Evolutionary conservation across 2,888 invertebrate genomes (phyloP), one percentile per base, ranked within the genome.

Genomic region (Cloeon dipterum): DNA sequence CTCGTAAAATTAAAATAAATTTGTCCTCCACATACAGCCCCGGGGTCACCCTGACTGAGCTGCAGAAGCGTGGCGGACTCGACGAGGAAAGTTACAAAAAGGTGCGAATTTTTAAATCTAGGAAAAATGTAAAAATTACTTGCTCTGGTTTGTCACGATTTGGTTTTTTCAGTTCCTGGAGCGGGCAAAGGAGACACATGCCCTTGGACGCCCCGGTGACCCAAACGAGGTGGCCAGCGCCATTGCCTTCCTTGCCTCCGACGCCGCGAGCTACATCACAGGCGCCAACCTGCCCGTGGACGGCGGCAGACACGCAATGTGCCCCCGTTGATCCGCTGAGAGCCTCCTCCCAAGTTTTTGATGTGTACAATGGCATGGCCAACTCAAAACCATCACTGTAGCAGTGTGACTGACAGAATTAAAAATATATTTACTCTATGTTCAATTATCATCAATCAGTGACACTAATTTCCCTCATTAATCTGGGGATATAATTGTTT

Each of bases 241-340:
- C 11, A 65, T 70, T 37, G 59, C 61, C 5, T 70, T 67, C 47
- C 50, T 70, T 32, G 66, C 67, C 3, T 61, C 62, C 2, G 57
- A 61, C 39, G 55, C 58, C 20, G 52, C 59, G 3, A 59, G 64
- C 3, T 68, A 66, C 48, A 63, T 64, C 36, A 68, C 68, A 4
- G 68, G 66, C 2, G 61, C 55, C 3, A 55, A 58, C 11, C 43
- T 69, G 5, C 61, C 63, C 5, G 58, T 68, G 3, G 68, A 69
- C 48, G 69, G 68, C 17, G 69, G 69, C 1, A 46, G 64, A 36
- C 58, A 59, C 43, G 58, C 56, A 3, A 59, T 62, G 34, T 38
- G 38, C 26, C 38, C 38, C 7, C 23, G 38, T 10, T 38, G 23
- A 36, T 3, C 35, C 4, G 35, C 19, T 17, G n/a, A n/a, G n/a